Evolutionary conservation across 2,113 vertebrate genomes (phyloP).

Genomic region (Tyrannus savana): DNA sequence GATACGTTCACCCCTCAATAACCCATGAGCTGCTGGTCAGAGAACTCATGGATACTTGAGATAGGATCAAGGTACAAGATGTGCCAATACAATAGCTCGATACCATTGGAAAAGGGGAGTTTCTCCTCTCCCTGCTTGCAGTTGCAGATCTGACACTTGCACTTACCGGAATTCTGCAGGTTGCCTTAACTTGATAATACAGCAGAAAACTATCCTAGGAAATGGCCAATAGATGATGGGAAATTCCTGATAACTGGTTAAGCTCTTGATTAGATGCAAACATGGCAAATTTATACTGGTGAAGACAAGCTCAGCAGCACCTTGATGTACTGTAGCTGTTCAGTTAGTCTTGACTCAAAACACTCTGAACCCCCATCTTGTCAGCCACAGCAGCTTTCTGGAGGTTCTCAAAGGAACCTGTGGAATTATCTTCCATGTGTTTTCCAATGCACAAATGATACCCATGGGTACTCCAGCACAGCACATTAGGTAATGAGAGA

Average conservation of each 20-base stretch:
- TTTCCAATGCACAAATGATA: not conserved
- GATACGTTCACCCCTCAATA: not conserved
- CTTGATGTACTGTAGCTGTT: not conserved
- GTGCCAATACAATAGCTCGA: not conserved
- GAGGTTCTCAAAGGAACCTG: not conserved
- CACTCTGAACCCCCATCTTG: not conserved
- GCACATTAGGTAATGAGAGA: not conserved
- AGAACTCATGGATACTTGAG: not conserved
- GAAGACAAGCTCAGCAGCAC: not conserved
- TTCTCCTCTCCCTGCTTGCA: not conserved
- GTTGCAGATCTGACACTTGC: not conserved
- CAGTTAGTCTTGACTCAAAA: not conserved
- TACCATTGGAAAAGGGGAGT: not conserved
- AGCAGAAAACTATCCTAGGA: not conserved
- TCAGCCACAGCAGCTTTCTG: not conserved
- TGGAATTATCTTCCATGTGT: not conserved
- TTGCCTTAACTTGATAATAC: not conserved
- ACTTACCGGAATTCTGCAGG: rapidly evolving
- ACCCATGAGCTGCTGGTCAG: not conserved
- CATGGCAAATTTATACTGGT: not conserved
- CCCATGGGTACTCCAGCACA: not conserved
- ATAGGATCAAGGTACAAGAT: not conserved
- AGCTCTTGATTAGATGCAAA: not conserved
- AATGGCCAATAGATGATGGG: not conserved
- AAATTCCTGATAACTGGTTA: not conserved